A percentile compares a stretch with the other conserved stretches of the same genome.
Evolutionary conservation across 2,888 invertebrate species (phyloP).

Genomic region (Siphlonurus alternatus): DNA sequence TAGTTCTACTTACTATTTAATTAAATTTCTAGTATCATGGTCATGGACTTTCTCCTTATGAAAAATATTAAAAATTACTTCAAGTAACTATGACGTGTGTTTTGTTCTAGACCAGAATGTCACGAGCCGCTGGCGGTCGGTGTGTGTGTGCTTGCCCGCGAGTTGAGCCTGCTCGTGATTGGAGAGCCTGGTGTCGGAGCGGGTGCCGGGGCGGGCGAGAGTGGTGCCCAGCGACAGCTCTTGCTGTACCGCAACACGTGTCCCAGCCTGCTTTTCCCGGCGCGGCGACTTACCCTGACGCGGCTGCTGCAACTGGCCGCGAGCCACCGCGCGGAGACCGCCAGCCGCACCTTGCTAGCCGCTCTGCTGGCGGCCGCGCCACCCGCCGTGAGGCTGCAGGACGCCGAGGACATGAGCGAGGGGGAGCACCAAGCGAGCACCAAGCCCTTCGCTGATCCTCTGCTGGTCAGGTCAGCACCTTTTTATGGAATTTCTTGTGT

Average conservation of each 20-base stretch:
- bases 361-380: conserved; percentile 32
- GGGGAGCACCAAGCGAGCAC: too few relatives aligned
- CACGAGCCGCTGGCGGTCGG: not conserved
- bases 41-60: too few relatives aligned
- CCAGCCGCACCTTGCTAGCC: conserved; percentile 52
- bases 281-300: conserved; percentile 53
- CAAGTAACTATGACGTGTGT: too few relatives aligned
- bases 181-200: not conserved
- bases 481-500: too few relatives aligned
- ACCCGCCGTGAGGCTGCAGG: not conserved
- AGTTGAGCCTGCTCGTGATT: not conserved
- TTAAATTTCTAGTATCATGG: too few relatives aligned
- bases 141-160: not conserved
- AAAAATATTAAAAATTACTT: too few relatives aligned
- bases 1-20: too few relatives aligned
- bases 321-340: conserved; percentile 47
- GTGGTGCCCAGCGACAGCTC: not conserved
- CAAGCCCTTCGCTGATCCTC: not conserved
- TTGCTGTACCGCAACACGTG: conserved; percentile 56
- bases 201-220: not conserved
- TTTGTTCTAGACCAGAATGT: not conserved
- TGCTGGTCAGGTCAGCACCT: not conserved
- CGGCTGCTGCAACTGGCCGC: conserved; percentile 52
- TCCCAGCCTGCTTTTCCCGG: conserved; percentile 48
- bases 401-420: not conserved